These are phyloP conservation scores for Phalacrocorax aristotelis DNA, from an alignment of 2,113 vertebrate genomes.

Conservation along the genomic window DNA sequence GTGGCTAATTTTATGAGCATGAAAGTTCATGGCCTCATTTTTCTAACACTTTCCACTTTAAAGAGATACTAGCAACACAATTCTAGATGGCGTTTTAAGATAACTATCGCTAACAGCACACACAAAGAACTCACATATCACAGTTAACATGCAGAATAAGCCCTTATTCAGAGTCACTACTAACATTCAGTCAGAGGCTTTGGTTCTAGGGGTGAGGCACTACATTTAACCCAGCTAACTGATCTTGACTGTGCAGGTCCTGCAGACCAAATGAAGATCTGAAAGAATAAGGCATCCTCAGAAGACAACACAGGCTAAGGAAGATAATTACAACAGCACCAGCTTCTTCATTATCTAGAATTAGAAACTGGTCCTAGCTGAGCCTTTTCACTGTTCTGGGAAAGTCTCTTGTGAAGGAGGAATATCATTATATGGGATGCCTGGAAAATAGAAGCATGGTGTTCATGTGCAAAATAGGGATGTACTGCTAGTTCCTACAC, in stretches of 20 bases:
- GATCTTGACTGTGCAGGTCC: rapidly evolving
- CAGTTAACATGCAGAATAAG: neutral
- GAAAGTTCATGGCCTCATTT: neutral
- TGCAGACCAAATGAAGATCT: neutral
- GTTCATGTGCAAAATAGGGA: neutral
- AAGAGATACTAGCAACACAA: neutral
- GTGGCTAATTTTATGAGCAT: neutral
- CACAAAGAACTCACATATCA: neutral
- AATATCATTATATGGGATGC: neutral
- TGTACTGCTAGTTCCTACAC: neutral
- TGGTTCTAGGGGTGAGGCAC: neutral
- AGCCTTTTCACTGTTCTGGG: neutral
- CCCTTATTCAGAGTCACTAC: neutral
- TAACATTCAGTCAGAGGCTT: neutral
- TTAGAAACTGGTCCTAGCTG: neutral
- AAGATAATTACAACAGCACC: neutral
- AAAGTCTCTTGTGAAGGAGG: neutral
- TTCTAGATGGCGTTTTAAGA: neutral
- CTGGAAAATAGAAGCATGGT: neutral
- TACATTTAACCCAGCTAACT: neutral
- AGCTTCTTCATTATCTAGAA: neutral
- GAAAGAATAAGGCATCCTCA: neutral
- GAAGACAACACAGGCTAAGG: neutral
- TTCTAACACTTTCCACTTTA: neutral
- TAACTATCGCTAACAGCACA: neutral